A percentile compares a stretch with the other conserved stretches of the same genome.
Conservation (phyloP, 2,113 vertebrate species). For the Pholis gunnellus region DNA sequence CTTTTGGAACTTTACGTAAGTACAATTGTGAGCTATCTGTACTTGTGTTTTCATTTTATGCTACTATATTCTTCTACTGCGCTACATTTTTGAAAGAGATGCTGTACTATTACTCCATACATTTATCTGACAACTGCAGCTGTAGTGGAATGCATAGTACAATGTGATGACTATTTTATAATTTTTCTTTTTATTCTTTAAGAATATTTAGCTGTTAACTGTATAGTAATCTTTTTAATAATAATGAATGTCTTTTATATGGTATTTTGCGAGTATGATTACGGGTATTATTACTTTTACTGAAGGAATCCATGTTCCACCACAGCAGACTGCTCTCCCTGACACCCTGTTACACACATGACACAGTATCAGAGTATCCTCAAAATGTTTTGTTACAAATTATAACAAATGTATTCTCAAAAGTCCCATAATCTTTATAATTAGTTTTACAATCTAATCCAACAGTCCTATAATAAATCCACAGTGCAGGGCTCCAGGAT, state of each 20-base stretch:
- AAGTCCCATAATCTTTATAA: neutral
- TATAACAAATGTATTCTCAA: too few relatives aligned
- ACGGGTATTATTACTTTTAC: neutral
- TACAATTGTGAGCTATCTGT: too few relatives aligned
- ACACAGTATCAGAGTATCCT: neutral
- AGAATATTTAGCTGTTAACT: neutral
- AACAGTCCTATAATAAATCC: too few relatives aligned
- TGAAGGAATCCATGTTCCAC: neutral
- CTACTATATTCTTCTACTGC: too few relatives aligned
- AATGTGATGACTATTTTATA: too few relatives aligned
- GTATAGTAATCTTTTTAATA: neutral
- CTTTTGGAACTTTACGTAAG: too few relatives aligned
- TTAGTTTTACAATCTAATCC: too few relatives aligned
- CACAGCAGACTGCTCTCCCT: neutral
- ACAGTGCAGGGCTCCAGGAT: too few relatives aligned
- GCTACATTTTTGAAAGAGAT: too few relatives aligned
- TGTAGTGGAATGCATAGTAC: neutral
- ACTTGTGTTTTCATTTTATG: too few relatives aligned
- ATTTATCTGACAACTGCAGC: neutral
- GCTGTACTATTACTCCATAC: neutral
- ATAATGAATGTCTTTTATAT: neutral
- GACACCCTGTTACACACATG: neutral
- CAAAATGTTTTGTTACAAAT: neutral
- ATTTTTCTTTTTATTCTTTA: neutral
- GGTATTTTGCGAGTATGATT: neutral